Evolutionary conservation across 2,113 vertebrate genomes (phyloP), one percentile per base, ranked within the genome.

Genomic region (Phalacrocorax brasilianus): DNA sequence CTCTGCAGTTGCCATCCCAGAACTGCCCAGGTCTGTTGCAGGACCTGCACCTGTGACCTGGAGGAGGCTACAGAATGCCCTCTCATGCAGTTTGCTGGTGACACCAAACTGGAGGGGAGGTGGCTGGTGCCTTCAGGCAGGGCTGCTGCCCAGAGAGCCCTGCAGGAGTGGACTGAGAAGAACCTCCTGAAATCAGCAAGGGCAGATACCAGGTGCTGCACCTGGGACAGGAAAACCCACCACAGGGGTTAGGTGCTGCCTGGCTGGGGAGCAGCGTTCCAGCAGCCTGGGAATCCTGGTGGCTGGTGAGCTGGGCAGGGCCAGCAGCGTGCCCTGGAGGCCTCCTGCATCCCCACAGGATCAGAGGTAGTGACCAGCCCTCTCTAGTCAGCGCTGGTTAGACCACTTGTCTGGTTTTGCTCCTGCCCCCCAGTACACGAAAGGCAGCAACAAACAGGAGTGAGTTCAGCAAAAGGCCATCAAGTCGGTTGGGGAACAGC

Each of bases 401-500:
- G 11, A 42, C 27, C 49, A 47, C 63, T 90, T 56, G 53, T 14
- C 33, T 0, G 0, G 42, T n/a, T 91, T 53, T 71, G 45, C 55
- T 79, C 7, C 44, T 62, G 6, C 5, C 5, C 9, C 26, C 20
- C 0, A 3, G 30, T 9, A 4, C 22, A 47, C 16, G 63, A 38
- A 33, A 24, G 35, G 16, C 16, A 22, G 68, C 1, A 4, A 0
- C 8, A 11, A 7, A 58, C 0, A 4, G 62, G 19, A 63, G 5
- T 6, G 74, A 28, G 66, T 18, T 85, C 67, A 63, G 71, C 61
- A 49, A 24, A 67, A 75, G 70, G 33, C 12, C 17, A 0, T n/a
- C 2, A 6, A 1, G 12, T 33, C 0, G 1, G 6, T 0, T 1
- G n/a, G 24, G 63, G 33, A 74, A 28, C 45, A 70, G 38, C 65